Conservation (phyloP, 2,113 vertebrate species). For the Oxyura jamaicensis region DNA sequence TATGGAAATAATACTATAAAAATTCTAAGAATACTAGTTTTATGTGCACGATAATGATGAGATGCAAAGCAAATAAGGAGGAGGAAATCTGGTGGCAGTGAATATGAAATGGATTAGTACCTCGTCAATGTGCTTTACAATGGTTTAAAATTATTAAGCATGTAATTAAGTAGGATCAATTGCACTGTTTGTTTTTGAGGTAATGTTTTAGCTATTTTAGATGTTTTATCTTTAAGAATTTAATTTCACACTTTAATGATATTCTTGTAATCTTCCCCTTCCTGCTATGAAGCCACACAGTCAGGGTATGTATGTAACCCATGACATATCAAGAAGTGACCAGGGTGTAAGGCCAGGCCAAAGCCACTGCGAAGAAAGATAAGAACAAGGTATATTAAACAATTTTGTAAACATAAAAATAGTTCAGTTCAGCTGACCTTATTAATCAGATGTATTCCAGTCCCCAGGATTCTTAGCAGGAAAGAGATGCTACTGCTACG, state of each 20-base stretch:
- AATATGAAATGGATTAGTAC: constrained; percentile 69
- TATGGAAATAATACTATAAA: constrained; percentile 80
- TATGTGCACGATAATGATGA: constrained; percentile 78
- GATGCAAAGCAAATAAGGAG: constrained; percentile 76
- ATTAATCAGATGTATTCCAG: neutral
- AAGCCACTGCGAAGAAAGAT: neutral
- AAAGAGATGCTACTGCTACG: neutral
- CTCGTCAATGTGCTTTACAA: constrained; percentile 45
- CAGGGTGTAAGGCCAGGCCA: neutral
- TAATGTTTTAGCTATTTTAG: constrained; percentile 63
- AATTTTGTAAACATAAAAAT: neutral
- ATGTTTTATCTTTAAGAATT: constrained; percentile 58
- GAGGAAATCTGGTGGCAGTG: constrained; percentile 55
- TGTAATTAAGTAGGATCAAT: constrained; percentile 70
- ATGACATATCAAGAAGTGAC: neutral
- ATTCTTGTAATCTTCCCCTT: constrained; percentile 16
- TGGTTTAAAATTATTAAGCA: constrained; percentile 64
- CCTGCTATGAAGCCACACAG: neutral
- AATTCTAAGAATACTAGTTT: constrained; percentile 74
- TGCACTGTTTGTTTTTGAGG: constrained; percentile 52
- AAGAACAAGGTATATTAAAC: constrained; percentile 1
- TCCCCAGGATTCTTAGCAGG: neutral
- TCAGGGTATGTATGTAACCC: neutral
- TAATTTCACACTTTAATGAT: constrained; percentile 66
- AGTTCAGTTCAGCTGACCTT: neutral